Base-by-base conservation (phyloP, 2,888 invertebrate genomes). In the Buathra laborator region DNA sequence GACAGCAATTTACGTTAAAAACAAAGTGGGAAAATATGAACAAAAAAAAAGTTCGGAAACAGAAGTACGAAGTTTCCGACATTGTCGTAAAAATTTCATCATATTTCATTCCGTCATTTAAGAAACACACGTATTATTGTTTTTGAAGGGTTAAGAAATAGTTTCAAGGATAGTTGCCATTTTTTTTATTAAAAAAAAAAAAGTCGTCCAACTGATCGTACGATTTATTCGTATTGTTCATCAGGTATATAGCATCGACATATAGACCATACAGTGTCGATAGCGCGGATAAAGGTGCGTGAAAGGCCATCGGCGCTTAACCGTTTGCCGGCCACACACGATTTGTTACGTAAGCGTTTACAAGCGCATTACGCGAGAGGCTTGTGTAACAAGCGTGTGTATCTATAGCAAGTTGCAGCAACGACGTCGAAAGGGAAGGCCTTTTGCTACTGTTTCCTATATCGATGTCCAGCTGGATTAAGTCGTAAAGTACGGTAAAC, bases 261-360 rank as follows among this genome's bases (percentile, higher is more conserved):
- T 29, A 9, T 32, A 29, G n/a, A 29, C n/a, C 7, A 32, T n/a
- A 62, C 37, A 29, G n/a, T n/a, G 14, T 32, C 14, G 32, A 32
- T 62, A 37, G 24, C 46, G 24, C 19, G 53, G 53, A 32, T 53
- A 24, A 24, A 68, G n/a, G 67, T 56, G 32, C 43, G 76, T 67
- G 77, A 77, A 68, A 77, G 53, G 29, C 68, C 68, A 43, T 68
- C 56, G 68, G 29, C 43, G 56, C 12, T 48, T 48, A 9, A 46
- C 19, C 56, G 56, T 56, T 19, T 64, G 51, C 46, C 48, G 75
- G 71, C 56, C 77, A n/a, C 53, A 68, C 59, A 78, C 59, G 19
- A 70, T 78, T 62, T 62, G 82, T 82, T 82, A 82, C 51, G 82
- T 48, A 77, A 77, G 64, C 75, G 37, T 53, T 66, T 64, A 46